Conservation (phyloP, 2,888 invertebrate species). For the Morpho achilles region DNA sequence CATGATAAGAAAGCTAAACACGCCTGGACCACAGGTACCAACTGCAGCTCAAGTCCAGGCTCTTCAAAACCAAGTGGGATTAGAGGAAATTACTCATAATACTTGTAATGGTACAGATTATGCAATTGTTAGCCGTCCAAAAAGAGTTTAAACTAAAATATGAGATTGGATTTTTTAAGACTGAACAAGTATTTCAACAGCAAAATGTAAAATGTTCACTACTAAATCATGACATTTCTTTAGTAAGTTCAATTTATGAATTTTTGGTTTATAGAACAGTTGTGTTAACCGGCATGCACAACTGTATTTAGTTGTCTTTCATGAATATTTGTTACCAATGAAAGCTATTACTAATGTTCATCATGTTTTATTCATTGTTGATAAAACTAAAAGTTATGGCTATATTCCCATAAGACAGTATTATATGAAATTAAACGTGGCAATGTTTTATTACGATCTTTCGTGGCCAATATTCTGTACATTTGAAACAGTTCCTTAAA, state of each 20-base stretch:
- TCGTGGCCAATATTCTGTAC: not conserved
- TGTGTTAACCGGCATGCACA: no score
- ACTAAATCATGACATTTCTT: not conserved
- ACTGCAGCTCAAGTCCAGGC: slow-evolving; percentile 71
- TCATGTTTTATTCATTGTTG: no score
- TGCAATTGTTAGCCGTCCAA: slow-evolving; percentile 91
- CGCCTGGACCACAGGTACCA: slow-evolving; percentile 74
- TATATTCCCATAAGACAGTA: no score
- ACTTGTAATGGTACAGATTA: slow-evolving; percentile 88
- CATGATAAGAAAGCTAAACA: slow-evolving; percentile 83
- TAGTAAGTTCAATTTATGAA: not conserved
- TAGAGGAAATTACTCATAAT: slow-evolving; percentile 82
- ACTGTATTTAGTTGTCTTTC: no score
- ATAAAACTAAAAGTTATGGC: no score
- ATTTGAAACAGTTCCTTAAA: not conserved
- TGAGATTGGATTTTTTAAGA: slow-evolving; percentile 40
- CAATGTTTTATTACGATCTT: no score
- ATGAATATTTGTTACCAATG: no score
- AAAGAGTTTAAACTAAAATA: slow-evolving; percentile 82
- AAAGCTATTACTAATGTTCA: no score
- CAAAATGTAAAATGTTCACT: not conserved
- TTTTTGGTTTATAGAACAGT: no score
- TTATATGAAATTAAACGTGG: no score
- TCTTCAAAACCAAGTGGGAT: slow-evolving; percentile 63
- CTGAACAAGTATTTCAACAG: slow-evolving; percentile 37